phyloP scores from a whole-genome alignment of 37 sponge, comb jelly and placozoan species.

The Diacarnus erythraeanus region DNA sequence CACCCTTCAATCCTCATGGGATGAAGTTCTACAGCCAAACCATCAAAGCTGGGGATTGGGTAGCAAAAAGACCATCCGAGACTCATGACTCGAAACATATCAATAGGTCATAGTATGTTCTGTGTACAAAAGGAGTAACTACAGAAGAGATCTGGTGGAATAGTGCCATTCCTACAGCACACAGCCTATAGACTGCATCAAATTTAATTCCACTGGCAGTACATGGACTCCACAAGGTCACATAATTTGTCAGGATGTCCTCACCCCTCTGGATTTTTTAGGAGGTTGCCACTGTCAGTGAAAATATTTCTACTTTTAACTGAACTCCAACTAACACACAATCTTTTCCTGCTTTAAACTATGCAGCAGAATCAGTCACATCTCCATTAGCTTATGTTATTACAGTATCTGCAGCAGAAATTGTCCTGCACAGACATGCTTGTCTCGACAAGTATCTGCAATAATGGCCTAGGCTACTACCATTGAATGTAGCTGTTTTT shows the following conservation, averaged over 20 bases:
- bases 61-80: not conserved
- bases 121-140: not conserved
- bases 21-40: not conserved
- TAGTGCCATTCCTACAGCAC: not conserved
- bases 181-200: not conserved
- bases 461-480: no score
- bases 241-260: not conserved
- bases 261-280: not conserved
- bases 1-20: not conserved
- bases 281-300: no score
- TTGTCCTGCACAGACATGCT: no score
- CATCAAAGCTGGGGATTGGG: not conserved
- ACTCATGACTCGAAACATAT: not conserved
- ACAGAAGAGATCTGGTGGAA: not conserved
- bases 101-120: not conserved
- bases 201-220: not conserved
- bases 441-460: no score
- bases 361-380: no score
- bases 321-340: no score
- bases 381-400: no score
- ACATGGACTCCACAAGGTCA: no score
- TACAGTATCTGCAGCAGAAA: no score
- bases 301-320: no score
- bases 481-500: no score
- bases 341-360: no score